Evolutionary conservation across 2,888 invertebrate genomes (phyloP), one percentile per base, ranked within the genome.

Genomic region (Drosophila mayaguana): DNA sequence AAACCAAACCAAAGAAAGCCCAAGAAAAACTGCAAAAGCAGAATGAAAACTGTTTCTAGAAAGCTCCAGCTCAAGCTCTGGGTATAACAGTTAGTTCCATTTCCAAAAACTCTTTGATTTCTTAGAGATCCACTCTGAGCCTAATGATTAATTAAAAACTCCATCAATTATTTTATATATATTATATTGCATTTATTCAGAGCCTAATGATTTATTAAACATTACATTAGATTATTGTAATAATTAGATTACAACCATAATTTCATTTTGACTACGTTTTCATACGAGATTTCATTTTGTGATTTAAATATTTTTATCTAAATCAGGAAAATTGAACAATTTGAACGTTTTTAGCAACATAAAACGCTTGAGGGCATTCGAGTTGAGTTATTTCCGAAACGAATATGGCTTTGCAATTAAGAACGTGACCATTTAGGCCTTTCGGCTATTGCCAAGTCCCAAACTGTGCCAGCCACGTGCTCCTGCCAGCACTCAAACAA

Each of bases 1-100:
- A 55, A 14, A 20, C 34, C 63, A 5, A 18, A 55, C 51, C 28
- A 59, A 66, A 56, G 32, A 32, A 20, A 56, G 40, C n/a, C 64
- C 51, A 53, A 36, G 54, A 32, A 20, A 43, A n/a, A 28, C n/a
- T 16, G 11, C 42, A 14, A 72, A 67, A 42, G 48, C 40, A 18
- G 36, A 25, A 18, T 48, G 63, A 2, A 25, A 61, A 53, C 40
- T 20, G 38, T 32, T 72, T 43, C 43, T 22, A 42, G 40, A 60
- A 54, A 53, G 12, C 20, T 16, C 28, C 18, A 57, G 22, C 38
- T 34, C 18, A 43, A 51, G 36, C 22, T 16, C 12, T 11, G 11
- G 5, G 16, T 25, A n/a, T 12, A 20, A 2, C 7, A 62, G 12
- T 20, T 50, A 25, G 9, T 28, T 45, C 22, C 8, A n/a, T 6